Evolutionary conservation across 2,888 invertebrate species (phyloP).

Genomic region (Drosophila demipolita): DNA sequence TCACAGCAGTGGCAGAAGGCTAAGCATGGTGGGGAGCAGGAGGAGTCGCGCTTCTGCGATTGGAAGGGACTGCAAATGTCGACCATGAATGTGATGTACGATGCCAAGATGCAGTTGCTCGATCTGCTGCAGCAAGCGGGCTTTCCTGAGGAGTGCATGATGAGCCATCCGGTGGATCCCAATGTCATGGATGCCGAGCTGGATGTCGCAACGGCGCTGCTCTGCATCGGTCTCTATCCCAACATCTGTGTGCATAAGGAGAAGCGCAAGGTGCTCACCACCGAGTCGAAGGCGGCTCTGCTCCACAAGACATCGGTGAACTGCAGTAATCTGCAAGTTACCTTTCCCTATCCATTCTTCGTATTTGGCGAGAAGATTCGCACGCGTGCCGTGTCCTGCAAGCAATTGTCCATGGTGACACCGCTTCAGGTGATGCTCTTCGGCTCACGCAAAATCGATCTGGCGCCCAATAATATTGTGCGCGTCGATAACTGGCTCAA

Average conservation of each 20-base stretch:
- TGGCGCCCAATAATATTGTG: slow-evolving; percentile 88
- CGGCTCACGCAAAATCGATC: slow-evolving; percentile 90
- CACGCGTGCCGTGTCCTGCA: slow-evolving; percentile 97
- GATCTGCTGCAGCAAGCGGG: slow-evolving; percentile 90
- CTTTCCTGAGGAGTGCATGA: slow-evolving; percentile 95
- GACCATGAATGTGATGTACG: slow-evolving; percentile 95
- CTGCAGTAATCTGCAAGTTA: slow-evolving; percentile 92
- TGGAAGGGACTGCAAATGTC: slow-evolving; percentile 95
- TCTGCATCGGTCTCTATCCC: slow-evolving; percentile 97
- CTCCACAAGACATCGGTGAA: slow-evolving; percentile 99
- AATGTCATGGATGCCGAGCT: slow-evolving; percentile 91
- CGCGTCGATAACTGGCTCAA: slow-evolving; percentile 97
- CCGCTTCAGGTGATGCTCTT: slow-evolving; percentile 97
- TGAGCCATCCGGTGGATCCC: slow-evolving; percentile 90
- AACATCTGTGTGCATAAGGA: slow-evolving; percentile 98
- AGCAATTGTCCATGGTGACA: slow-evolving; percentile 98
- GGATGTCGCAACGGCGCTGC: slow-evolving; percentile 93
- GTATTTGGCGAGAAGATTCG: slow-evolving; percentile 99
- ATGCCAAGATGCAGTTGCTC: slow-evolving; percentile 92
- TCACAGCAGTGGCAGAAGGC: slow-evolving; percentile 93
- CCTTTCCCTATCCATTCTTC: slow-evolving; percentile 97
- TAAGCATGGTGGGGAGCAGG: slow-evolving; percentile 89
- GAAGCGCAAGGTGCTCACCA: slow-evolving; percentile 97
- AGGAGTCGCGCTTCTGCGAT: slow-evolving; percentile 95
- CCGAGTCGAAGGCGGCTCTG: slow-evolving; percentile 96